Conservation (phyloP, 2,113 vertebrate species). For the Acanthisitta chloris region DNA sequence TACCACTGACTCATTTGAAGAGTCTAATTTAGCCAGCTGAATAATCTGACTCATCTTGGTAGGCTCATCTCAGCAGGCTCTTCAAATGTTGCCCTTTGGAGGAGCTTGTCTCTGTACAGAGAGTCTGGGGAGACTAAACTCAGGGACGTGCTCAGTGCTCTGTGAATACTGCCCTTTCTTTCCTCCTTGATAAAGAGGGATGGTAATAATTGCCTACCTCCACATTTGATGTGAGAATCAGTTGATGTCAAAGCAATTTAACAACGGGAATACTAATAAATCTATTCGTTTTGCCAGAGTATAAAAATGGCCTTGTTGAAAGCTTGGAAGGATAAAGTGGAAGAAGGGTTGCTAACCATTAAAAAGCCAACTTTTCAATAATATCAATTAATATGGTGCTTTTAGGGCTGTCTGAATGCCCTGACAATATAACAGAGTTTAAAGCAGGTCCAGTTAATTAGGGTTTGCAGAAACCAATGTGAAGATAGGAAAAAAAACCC, state of each 20-base stretch:
- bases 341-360: neutral
- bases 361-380: neutral
- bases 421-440: neutral
- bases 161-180: neutral
- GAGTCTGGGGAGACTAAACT: neutral
- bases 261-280: neutral
- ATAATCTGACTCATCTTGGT: conserved; percentile 49
- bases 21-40: conserved; percentile 47
- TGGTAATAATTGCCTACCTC: neutral
- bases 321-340: neutral
- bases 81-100: conserved; percentile 21
- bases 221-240: neutral
- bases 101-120: neutral
- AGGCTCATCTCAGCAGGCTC: conserved; percentile 30
- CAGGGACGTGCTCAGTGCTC: neutral
- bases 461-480: neutral
- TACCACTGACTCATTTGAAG: conserved; percentile 56
- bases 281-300: neutral
- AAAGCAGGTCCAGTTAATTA: neutral
- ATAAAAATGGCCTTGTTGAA: neutral
- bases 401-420: neutral
- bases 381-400: neutral
- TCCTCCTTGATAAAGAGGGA: neutral
- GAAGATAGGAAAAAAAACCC: neutral
- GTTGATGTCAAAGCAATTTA: neutral